Evolutionary conservation across 2,888 invertebrate species (phyloP), one percentile per base, ranked within the genome.

Genomic region (Buathra laborator): DNA sequence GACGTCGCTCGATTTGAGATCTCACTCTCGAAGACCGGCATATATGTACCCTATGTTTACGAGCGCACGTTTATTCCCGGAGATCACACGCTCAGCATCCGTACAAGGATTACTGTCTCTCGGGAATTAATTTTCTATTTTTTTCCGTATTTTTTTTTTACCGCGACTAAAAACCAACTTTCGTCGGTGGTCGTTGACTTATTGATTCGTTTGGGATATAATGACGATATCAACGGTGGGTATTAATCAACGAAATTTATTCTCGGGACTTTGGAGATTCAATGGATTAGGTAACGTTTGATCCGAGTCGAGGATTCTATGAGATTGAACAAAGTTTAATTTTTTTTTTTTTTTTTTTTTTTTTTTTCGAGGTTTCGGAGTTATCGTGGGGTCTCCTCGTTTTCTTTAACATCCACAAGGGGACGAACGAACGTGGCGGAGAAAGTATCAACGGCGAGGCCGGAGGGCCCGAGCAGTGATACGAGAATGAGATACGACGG

Each of bases 401-500:
- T 86, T 72, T 84, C 78, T 72, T 48, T 62, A 46, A 59, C 48
- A 76, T 46, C 16, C 59, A 7, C 59, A 7, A 9, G 37, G 37
- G 53, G 37, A 59, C 72, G 19, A 66, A 74, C 51, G 46, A 53
- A 56, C 59, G 68, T 70, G 32, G 32, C 16, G 37, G 66, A 68
- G 48, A 68, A 78, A 16, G 71, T 53, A 62, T 70, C 32, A 59
- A 56, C 76, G 62, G 76, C 71, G 48, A 44, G 70, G 82, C 78
- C 76, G 80, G 83, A 86, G 85, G 85, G 79, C 83, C 76, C 72
- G 74, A 53, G 67, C 86, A 85, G 86, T 88, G 89, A 88, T 89
- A 89, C 89, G 68, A 78, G 84, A 81, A 91, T 90, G 91, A 91
- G 89, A 91, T 90, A 90, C 88, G 91, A 89, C 88, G 84, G 71